Evolutionary conservation across 2,888 invertebrate species (phyloP), one percentile per base, ranked within the genome.

Genomic region (Scotopteryx bipunctaria): DNA sequence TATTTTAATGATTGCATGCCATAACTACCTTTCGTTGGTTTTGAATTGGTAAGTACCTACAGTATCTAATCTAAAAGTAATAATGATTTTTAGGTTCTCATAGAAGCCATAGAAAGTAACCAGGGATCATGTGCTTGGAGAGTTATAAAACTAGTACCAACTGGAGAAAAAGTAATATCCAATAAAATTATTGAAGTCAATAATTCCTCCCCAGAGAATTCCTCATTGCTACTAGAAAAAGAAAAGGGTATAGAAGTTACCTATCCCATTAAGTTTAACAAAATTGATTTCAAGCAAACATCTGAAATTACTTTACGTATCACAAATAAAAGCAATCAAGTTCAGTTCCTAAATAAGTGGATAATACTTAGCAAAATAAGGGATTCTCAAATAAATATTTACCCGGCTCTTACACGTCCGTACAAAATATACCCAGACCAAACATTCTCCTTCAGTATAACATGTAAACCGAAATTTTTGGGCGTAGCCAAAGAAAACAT

Each of bases 51-150:
- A n/a, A n/a, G n/a, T n/a, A n/a, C n/a, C n/a, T n/a, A n/a, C n/a
- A n/a, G n/a, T n/a, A n/a, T n/a, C n/a, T n/a, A 3, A 27, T 27
- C 11, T 27, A 29, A 5, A 23, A 17, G n/a, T 35, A 23, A 19
- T 25, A 32, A 17, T 46, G 46, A 63, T n/a, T 73, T 76, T 42
- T 71, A 91, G 91, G 86, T 94, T 2, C 72, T 91, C 46, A 91
- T 92, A 3, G 94, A 95, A 72, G 91, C 93, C 1, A 94, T 96
- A 64, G 96, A 96, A 81, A 95, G 95, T 74, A 92, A 93, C 62
- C 93, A 94, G 83, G 91, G 88, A 9, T 63, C 69, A 6, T 91
- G 81, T 48, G 77, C 78, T 36, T 93, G 94, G 94, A 86, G 95
- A 61, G 94, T 93, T 0, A 69, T 94, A 42, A 84, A 81, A 71